Base-by-base conservation (phyloP, 2,888 invertebrate species). In the Romanomermis culicivorax region DNA sequence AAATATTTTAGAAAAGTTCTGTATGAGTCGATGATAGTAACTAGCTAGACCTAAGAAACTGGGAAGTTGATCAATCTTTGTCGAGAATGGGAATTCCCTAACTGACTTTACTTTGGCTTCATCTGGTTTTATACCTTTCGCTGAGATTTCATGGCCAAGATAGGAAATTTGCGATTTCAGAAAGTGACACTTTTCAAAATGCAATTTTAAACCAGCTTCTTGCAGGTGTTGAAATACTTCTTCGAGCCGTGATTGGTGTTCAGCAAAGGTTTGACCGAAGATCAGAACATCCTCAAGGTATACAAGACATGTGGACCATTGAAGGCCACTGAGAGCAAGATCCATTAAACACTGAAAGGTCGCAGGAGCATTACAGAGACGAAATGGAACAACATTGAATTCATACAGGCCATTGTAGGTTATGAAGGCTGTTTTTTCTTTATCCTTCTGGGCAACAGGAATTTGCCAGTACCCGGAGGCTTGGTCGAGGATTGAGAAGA, bases 281-380 rank as follows among this genome's bases (percentile, higher is more conserved):
- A 53, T 25, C 7, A 64, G 53, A 0, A 61, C 56, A 47, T 64
- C 61, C 29, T 64, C 61, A 1, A 62, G 29, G 51, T 63, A 64
- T 11, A 61, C 57, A 3, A 63, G 42, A n/a, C 58, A 56, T 2
- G 53, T 56, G 2, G 53, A 50, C 57, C 58, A 60, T n/a, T 59
- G 57, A 2, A 60, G 50, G 2, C 56, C 56, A 2, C 49, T 30
- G 11, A 63, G 50, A 1, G 59, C 47, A 26, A 42, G 52, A 24
- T 63, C 58, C 60, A 64, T 63, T n/a, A 57, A 54, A 4, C 61
- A 55, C 48, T 61, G 59, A 50, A 61, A 64, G 1, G 60, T 60
- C 1, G 58, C 57, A 2, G 59, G 58, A 1, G 61, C 61, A 52
- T 61, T 61, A 23, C 14, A 17, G 23, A 45, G 47, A 7, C 47